A percentile compares a stretch with the other conserved stretches of the same genome.
Conservation (phyloP, 2,113 vertebrate species). For the Rhea americana region DNA sequence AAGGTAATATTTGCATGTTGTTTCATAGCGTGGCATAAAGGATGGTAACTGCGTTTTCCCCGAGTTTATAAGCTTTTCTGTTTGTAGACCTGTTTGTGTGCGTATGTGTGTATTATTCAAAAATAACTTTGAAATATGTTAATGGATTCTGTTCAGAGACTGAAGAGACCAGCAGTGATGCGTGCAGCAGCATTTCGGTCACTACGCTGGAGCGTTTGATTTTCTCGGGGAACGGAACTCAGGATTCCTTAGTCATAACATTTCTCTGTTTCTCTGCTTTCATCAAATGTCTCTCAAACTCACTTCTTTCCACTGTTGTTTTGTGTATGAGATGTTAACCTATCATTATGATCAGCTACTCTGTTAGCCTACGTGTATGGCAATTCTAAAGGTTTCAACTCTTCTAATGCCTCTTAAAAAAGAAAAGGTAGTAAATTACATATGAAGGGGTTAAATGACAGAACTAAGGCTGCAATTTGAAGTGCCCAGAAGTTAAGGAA, state of each 20-base stretch:
- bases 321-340: background rate
- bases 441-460: conserved; percentile 17
- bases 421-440: background rate
- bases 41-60: background rate
- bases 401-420: background rate
- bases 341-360: background rate
- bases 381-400: background rate
- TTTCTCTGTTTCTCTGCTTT: background rate
- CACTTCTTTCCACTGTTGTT: background rate
- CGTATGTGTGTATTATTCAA: background rate
- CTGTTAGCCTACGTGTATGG: background rate
- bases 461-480: background rate
- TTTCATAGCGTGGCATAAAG: background rate
- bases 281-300: background rate
- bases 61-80: background rate
- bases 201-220: background rate
- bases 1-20: background rate
- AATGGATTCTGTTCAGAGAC: background rate
- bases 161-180: background rate
- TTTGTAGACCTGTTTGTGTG: background rate
- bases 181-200: background rate
- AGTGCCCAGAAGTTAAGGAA: background rate
- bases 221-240: background rate
- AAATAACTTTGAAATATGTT: background rate
- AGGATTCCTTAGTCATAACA: background rate